Evolutionary conservation across 2,797 vertebrate species (phyloP).

Genomic region (Labeo calbasu): DNA sequence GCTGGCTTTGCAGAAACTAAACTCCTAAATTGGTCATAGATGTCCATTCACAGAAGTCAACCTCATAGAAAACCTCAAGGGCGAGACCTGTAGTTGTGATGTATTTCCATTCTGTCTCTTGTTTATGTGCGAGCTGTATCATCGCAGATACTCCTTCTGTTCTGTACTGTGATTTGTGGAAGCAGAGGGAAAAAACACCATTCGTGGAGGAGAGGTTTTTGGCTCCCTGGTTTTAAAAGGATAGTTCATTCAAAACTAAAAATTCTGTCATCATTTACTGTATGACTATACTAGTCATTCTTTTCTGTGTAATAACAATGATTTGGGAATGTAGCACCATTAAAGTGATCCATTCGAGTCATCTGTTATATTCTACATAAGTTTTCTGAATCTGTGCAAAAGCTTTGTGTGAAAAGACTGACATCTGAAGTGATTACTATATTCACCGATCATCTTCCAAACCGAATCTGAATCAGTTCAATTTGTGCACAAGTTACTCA

Average conservation of each 20-base stretch:
- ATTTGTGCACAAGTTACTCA: neutral
- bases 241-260: too few relatives aligned
- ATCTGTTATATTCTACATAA: neutral
- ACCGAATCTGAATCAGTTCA: neutral
- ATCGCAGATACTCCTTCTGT: slow-evolving; percentile 28
- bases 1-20: slow-evolving; percentile 57
- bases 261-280: neutral
- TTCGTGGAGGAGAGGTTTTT: neutral
- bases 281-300: neutral
- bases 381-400: neutral
- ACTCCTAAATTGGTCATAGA: slow-evolving; percentile 51
- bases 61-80: slow-evolving; percentile 56
- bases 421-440: neutral
- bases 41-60: slow-evolving; percentile 53
- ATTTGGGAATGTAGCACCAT: neutral
- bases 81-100: slow-evolving; percentile 42
- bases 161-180: slow-evolving; percentile 8
- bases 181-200: neutral
- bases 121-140: slow-evolving; percentile 51
- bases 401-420: neutral
- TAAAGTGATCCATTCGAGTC: neutral
- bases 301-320: neutral
- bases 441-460: neutral
- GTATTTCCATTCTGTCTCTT: slow-evolving; percentile 48
- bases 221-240: neutral